A percentile compares a stretch with the other conserved stretches of the same genome.
These are phyloP conservation scores for Belonocnema kinseyi DNA, from an alignment of 1,140 invertebrate species.

Conservation along the genomic window DNA sequence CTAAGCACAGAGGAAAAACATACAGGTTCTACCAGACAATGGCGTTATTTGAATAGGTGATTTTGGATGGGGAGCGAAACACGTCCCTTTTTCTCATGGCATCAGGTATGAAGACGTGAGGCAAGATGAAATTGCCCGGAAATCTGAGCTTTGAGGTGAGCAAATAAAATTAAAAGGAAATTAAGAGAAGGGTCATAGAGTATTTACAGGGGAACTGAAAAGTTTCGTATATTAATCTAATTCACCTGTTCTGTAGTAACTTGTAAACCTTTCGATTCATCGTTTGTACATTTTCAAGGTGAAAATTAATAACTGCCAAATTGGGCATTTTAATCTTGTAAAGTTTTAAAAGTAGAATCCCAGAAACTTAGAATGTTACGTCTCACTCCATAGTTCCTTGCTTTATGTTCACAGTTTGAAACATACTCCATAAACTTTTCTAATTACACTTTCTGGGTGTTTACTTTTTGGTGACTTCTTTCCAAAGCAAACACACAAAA, in stretches of 20 bases:
- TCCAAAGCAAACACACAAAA: conserved; percentile 10
- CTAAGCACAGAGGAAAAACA: conserved; percentile 11
- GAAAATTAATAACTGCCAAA: no score
- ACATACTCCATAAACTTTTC: no score
- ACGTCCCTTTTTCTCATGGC: neutral
- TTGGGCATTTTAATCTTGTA: no score
- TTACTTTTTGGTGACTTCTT: neutral
- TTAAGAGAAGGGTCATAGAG: neutral
- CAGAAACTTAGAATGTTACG: no score
- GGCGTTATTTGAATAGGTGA: conserved; percentile 23
- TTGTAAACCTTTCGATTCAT: no score
- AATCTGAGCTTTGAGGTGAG: neutral
- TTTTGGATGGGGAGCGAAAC: conserved; percentile 9
- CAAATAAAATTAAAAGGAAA: conserved; percentile 26
- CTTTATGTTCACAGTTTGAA: no score
- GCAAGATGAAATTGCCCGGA: conserved; percentile 18
- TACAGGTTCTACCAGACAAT: conserved; percentile 25
- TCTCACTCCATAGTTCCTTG: no score
- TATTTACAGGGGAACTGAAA: no score
- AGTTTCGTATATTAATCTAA: no score
- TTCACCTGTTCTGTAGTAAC: no score
- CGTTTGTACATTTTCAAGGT: no score
- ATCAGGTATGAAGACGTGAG: conserved; percentile 5
- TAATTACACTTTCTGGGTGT: neutral
- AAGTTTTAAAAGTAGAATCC: no score